These are phyloP conservation scores for Ochropleura leucogaster DNA, from an alignment of 2,888 invertebrate genomes.

Conservation along the genomic window DNA sequence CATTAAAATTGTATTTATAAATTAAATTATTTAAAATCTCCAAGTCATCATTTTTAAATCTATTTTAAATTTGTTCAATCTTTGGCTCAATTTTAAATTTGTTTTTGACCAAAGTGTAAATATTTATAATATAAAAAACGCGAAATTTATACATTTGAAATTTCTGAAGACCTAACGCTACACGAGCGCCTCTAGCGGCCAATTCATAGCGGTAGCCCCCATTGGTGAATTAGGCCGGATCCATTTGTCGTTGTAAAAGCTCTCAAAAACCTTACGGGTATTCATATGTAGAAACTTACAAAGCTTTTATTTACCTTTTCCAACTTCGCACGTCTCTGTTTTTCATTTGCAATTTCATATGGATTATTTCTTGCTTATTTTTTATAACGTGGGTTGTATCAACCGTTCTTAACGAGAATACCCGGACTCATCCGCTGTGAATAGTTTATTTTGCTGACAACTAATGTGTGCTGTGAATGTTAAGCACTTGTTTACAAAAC, in stretches of 20 bases:
- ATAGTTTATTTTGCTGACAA: conserved; percentile 65
- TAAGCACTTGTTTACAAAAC: conserved; percentile 48
- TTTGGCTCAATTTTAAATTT: no score
- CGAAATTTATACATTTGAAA: no score
- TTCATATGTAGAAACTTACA: neutral
- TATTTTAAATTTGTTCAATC: no score
- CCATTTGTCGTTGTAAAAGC: neutral
- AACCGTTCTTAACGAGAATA: conserved; percentile 38
- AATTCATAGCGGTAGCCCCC: no score
- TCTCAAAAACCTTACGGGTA: neutral
- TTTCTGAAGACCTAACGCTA: no score
- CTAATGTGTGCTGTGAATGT: conserved; percentile 56
- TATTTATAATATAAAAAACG: no score
- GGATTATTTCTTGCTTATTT: neutral
- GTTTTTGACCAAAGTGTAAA: no score
- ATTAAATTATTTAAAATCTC: no score
- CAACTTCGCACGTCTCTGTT: neutral
- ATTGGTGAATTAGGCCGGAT: neutral
- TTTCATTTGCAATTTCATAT: neutral
- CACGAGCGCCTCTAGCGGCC: no score
- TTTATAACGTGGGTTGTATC: conserved; percentile 26
- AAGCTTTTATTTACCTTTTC: conserved; percentile 2
- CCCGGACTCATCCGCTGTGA: conserved; percentile 44
- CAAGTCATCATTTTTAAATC: no score
- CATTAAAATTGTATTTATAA: no score